Evolutionary conservation across 2,113 vertebrate species (phyloP).

Genomic region (Pseudopodoces humilis): DNA sequence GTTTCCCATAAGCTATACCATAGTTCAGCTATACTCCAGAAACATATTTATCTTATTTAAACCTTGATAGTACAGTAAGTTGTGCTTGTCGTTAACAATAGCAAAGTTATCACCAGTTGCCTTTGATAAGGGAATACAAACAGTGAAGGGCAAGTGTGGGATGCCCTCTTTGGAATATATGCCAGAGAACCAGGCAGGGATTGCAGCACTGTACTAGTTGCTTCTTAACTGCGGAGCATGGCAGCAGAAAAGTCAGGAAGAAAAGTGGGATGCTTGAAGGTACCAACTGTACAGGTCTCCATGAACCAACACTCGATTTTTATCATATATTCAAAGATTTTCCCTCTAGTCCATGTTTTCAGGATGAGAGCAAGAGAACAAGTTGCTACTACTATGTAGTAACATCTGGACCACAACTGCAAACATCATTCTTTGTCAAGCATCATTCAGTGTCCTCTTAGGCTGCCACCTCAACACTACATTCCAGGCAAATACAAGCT

Average conservation of each 20-base stretch:
- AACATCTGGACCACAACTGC: background rate
- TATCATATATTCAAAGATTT: background rate
- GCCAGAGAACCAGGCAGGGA: background rate
- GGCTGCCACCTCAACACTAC: background rate
- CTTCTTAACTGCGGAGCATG: background rate
- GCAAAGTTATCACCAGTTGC: constrained; percentile 28
- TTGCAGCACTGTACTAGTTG: background rate
- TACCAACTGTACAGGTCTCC: background rate
- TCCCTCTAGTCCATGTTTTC: background rate
- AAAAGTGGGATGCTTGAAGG: background rate
- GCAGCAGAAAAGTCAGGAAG: background rate
- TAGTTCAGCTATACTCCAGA: background rate
- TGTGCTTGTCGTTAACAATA: constrained; percentile 24
- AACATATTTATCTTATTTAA: constrained; percentile 55
- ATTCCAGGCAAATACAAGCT: background rate
- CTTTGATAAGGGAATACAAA: constrained; percentile 63
- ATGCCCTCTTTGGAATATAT: background rate
- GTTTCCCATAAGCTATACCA: background rate
- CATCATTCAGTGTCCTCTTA: background rate
- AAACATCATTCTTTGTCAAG: background rate
- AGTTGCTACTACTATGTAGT: background rate
- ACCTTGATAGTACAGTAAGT: constrained; percentile 47
- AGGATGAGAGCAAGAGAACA: background rate
- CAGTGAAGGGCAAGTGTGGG: background rate
- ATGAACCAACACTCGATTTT: background rate